Percentiles rank a stretch among this genome's conserved stretches.
Evolutionary conservation across 1,140 invertebrate genomes (phyloP).

Genomic region (Atta texana): DNA sequence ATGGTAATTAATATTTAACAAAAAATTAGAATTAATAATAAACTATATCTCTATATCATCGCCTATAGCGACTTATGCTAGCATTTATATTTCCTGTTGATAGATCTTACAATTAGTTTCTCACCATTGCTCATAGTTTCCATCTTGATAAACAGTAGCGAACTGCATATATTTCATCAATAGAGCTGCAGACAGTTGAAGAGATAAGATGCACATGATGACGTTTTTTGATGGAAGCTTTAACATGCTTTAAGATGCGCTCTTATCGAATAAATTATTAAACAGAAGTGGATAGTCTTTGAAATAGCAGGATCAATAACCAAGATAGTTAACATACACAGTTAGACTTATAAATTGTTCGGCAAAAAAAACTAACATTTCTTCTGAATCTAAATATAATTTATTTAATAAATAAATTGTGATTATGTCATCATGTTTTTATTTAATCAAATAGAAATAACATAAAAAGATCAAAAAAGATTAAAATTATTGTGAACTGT

Average conservation of each 20-base stretch:
- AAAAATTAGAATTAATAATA: background rate
- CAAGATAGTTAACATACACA: background rate
- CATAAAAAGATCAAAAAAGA: no score
- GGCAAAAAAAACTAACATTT: background rate
- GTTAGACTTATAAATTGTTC: background rate
- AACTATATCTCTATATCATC: constrained; percentile 19
- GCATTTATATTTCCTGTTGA: background rate
- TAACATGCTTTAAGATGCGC: background rate
- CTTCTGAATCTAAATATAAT: background rate
- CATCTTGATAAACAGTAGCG: constrained; percentile 52
- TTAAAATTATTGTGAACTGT: no score
- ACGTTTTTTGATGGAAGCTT: constrained; percentile 25
- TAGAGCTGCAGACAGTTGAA: constrained; percentile 16
- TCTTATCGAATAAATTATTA: constrained; percentile 7
- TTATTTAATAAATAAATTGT: no score
- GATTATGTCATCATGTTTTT: no score
- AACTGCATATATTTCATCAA: background rate
- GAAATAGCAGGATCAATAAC: constrained; percentile 10
- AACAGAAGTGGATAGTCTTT: background rate
- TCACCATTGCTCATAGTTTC: background rate
- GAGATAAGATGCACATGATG: constrained; percentile 16
- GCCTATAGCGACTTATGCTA: background rate
- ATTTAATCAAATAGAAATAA: no score
- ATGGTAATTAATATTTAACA: background rate
- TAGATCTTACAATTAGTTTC: constrained; percentile 17